Evolutionary conservation across 2,797 vertebrate species (phyloP).

Genomic region (Poeciliopsis infans): DNA sequence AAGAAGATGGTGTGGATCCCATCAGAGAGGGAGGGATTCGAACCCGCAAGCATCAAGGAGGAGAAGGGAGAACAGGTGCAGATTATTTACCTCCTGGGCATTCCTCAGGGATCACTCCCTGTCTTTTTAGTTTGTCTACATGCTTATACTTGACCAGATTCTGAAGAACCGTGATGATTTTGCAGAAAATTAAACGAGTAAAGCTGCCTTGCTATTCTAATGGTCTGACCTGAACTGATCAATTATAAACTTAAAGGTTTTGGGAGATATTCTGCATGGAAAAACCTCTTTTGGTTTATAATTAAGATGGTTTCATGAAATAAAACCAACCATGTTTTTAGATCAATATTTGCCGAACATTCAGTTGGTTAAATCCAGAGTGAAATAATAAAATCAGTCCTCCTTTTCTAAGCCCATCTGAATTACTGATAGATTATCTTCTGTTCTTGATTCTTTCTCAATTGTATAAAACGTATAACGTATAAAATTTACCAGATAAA

Average conservation of each 20-base stretch:
- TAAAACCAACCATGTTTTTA: neutral
- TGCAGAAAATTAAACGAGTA: neutral
- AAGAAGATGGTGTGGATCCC: constrained; percentile 95
- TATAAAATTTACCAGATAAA: neutral
- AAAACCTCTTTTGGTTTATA: neutral
- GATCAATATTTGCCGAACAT: neutral
- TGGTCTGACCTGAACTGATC: neutral
- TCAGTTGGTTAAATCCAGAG: neutral
- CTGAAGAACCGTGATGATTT: neutral
- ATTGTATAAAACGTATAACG: neutral
- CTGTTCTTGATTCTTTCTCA: neutral
- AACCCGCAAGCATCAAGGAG: constrained; percentile 92
- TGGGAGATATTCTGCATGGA: neutral
- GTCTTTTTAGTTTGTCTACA: neutral
- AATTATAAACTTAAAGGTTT: neutral
- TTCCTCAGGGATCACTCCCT: neutral
- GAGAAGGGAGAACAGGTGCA: constrained; percentile 90
- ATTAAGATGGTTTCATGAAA: neutral
- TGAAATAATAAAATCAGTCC: neutral
- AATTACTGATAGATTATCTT: neutral
- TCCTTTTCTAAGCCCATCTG: neutral
- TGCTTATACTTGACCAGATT: neutral
- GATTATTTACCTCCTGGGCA: neutral
- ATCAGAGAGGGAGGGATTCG: constrained; percentile 94
- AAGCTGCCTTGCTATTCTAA: neutral